Evolutionary conservation across 1,140 invertebrate species (phyloP).

Genomic region (Eumaeus atala): DNA sequence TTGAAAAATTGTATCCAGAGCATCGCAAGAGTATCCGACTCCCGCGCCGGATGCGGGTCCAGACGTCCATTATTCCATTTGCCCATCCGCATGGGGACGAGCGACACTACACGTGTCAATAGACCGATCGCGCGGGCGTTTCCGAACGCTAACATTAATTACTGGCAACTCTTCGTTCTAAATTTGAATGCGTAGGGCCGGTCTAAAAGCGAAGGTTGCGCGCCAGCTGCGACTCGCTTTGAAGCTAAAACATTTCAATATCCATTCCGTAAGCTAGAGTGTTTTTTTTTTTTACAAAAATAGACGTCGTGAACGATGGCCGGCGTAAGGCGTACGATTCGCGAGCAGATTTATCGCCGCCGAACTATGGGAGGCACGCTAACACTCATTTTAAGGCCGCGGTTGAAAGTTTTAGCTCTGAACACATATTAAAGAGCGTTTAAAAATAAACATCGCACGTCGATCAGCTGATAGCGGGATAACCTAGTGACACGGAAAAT

Average conservation of each 20-base stretch:
- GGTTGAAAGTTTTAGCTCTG: constrained; percentile 57
- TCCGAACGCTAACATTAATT: constrained; percentile 46
- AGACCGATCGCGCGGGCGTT: constrained; percentile 50
- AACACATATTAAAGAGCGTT: constrained; percentile 54
- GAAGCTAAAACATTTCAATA: constrained; percentile 38
- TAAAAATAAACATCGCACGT: constrained; percentile 34
- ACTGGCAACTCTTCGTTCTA: constrained; percentile 42
- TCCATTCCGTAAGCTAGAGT: constrained; percentile 38
- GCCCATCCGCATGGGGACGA: constrained; percentile 70
- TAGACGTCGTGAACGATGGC: constrained; percentile 48
- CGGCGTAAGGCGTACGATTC: constrained; percentile 44
- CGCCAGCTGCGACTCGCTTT: constrained; percentile 30
- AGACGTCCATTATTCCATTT: constrained; percentile 73
- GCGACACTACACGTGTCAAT: constrained; percentile 59
- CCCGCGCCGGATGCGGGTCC: constrained; percentile 70
- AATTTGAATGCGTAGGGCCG: constrained; percentile 41
- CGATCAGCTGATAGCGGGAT: constrained; percentile 16
- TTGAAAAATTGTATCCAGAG: constrained; percentile 73
- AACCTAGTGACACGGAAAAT: constrained; percentile 10
- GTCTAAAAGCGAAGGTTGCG: constrained; percentile 43
- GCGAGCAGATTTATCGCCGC: constrained; percentile 54
- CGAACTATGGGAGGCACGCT: constrained; percentile 36
- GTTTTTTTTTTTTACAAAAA: constrained; percentile 59
- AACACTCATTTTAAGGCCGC: constrained; percentile 52
- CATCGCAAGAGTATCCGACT: constrained; percentile 68